phyloP scores from a whole-genome alignment of 2,888 invertebrate species.

The Artemia sinica region DNA sequence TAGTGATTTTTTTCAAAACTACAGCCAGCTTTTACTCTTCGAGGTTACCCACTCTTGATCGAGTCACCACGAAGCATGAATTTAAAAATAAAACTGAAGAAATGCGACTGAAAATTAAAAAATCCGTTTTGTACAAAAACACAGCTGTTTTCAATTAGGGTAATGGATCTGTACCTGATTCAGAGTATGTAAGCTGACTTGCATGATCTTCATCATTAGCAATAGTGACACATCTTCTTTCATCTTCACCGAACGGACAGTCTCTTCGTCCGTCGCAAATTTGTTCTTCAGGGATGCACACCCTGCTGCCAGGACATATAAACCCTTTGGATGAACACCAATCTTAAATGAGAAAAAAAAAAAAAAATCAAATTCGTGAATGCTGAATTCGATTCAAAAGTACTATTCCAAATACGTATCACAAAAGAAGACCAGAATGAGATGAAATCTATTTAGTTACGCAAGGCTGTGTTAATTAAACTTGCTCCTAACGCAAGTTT shows the following conservation, averaged over 20 bases:
- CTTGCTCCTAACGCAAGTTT: too few relatives aligned
- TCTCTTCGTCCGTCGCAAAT: constrained; percentile 50
- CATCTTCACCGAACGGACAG: constrained; percentile 58
- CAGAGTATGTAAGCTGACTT: constrained; percentile 42
- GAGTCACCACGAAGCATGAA: too few relatives aligned
- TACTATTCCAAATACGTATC: too few relatives aligned
- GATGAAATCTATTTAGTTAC: too few relatives aligned
- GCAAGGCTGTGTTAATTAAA: too few relatives aligned
- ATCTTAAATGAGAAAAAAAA: constrained; percentile 36
- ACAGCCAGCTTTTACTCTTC: too few relatives aligned
- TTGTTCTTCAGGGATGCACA: constrained; percentile 45
- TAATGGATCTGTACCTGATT: constrained; percentile 28
- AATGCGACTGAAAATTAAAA: too few relatives aligned
- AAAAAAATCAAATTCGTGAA: constrained; percentile 13
- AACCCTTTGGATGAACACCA: constrained; percentile 55
- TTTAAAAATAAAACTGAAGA: too few relatives aligned
- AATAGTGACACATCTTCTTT: constrained; percentile 51
- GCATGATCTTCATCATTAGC: constrained; percentile 40
- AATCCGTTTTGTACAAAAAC: background rate
- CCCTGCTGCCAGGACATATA: constrained; percentile 51
- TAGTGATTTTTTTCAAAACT: too few relatives aligned
- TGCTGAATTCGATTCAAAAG: too few relatives aligned
- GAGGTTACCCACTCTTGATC: too few relatives aligned
- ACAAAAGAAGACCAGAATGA: too few relatives aligned
- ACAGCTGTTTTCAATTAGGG: background rate